phyloP scores from a whole-genome alignment of 2,797 vertebrate species.

The Xyrichtys novacula region DNA sequence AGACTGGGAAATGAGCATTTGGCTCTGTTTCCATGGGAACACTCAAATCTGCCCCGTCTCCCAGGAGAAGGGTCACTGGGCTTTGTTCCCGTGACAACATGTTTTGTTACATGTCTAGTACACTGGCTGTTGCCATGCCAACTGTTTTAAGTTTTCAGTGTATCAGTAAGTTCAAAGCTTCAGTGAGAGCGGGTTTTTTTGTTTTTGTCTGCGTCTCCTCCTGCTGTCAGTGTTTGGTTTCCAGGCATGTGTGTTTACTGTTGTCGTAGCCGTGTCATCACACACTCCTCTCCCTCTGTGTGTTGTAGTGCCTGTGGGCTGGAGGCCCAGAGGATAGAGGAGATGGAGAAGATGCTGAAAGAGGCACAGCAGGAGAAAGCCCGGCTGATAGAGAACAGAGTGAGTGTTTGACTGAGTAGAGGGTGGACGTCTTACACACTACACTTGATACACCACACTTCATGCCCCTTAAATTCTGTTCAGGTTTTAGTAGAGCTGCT shows the following conservation, averaged over 20 bases:
- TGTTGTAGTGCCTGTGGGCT: slow-evolving; percentile 86
- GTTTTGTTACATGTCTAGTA: slow-evolving; percentile 77
- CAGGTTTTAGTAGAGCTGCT: background rate
- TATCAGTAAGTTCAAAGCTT: slow-evolving; percentile 61
- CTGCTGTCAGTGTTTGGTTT: slow-evolving; percentile 48
- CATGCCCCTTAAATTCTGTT: background rate
- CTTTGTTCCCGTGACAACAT: slow-evolving; percentile 89
- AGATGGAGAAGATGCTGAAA: slow-evolving; percentile 98
- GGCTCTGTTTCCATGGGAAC: slow-evolving; percentile 84
- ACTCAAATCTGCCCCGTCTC: slow-evolving; percentile 78
- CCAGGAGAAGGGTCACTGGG: slow-evolving; percentile 76
- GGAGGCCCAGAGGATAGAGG: slow-evolving; percentile 92
- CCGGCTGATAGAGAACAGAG: slow-evolving; percentile 92
- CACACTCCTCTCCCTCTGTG: slow-evolving; percentile 55
- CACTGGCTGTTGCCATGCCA: slow-evolving; percentile 82
- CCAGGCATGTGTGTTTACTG: slow-evolving; percentile 55
- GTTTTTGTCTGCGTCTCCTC: slow-evolving; percentile 32
- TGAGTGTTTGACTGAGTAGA: slow-evolving; percentile 73
- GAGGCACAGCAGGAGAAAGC: slow-evolving; percentile 95
- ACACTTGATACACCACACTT: too few relatives aligned
- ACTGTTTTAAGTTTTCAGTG: slow-evolving; percentile 71
- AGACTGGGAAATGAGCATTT: slow-evolving; percentile 64
- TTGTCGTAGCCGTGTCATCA: slow-evolving; percentile 35
- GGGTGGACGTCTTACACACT: background rate
- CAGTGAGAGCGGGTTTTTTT: slow-evolving; percentile 42